Evolutionary conservation across 2,797 vertebrate genomes (phyloP).

Genomic region (Nothura maculosa): DNA sequence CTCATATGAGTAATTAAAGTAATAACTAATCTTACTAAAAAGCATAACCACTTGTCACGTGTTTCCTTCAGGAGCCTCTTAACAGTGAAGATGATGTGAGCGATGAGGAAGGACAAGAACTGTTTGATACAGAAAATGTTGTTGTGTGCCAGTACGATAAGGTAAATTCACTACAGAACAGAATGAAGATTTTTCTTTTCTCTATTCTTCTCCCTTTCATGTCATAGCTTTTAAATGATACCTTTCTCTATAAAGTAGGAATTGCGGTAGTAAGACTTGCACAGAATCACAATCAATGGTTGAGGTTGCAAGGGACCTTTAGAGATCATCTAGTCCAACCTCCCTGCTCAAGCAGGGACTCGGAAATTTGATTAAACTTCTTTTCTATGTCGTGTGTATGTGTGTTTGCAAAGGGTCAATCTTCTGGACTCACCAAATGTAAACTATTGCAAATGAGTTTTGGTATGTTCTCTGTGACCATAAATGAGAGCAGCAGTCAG

Average conservation of each 20-base stretch:
- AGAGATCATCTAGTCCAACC: too few relatives aligned
- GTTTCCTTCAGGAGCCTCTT: constrained; percentile 90
- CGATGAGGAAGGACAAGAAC: constrained; percentile 96
- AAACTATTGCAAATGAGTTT: accelerated
- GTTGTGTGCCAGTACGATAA: constrained; percentile 99
- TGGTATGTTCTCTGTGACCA: background rate
- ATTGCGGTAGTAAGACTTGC: background rate
- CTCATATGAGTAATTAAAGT: background rate
- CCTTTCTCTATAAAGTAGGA: background rate
- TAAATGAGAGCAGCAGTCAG: background rate
- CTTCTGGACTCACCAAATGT: background rate
- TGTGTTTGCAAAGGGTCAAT: background rate
- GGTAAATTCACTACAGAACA: constrained; percentile 79
- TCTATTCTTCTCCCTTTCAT: background rate
- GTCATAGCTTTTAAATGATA: background rate
- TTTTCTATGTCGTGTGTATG: background rate
- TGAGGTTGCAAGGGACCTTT: too few relatives aligned
- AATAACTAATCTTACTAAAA: background rate
- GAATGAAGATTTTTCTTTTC: background rate
- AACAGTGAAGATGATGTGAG: constrained; percentile 98
- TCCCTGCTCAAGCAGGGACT: background rate
- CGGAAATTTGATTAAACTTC: background rate
- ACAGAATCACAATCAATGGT: too few relatives aligned
- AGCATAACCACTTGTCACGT: background rate
- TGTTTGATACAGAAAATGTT: constrained; percentile 98